These are phyloP conservation scores for Pseudochirops cupreus DNA, from an alignment of 2,797 vertebrate genomes.

Conservation along the genomic window DNA sequence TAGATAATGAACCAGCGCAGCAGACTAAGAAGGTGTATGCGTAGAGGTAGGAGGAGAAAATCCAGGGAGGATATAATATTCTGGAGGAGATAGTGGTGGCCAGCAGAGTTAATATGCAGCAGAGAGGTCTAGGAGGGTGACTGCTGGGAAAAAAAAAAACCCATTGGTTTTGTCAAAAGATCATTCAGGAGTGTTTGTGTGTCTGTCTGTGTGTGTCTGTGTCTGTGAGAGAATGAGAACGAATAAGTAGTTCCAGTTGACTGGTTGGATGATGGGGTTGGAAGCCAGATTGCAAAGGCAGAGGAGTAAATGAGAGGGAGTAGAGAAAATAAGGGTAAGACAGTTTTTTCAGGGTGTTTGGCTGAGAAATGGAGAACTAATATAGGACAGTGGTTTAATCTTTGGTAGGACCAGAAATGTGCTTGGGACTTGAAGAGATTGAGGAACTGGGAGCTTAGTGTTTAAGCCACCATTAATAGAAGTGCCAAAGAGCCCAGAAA, in stretches of 20 bases:
- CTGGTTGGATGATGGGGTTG: background rate
- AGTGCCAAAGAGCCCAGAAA: no score
- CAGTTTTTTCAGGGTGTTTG: background rate
- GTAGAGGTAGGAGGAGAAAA: background rate
- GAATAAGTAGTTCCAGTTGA: background rate
- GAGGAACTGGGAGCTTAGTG: background rate
- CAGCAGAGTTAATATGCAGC: background rate
- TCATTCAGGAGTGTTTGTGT: background rate
- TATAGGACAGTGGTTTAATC: background rate
- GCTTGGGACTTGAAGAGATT: background rate
- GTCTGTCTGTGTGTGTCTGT: no score
- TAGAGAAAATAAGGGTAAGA: background rate
- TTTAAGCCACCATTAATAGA: background rate
- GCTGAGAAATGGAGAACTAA: background rate
- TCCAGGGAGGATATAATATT: background rate
- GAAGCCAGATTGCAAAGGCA: background rate
- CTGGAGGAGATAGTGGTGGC: background rate
- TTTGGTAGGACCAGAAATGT: background rate
- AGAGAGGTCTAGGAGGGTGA: background rate
- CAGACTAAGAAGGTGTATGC: background rate
- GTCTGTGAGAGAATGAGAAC: no score
- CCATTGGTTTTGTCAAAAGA: background rate
- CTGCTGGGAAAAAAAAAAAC: background rate
- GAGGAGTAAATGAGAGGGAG: background rate
- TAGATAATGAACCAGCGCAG: background rate